Evolutionary conservation across 2,888 invertebrate species (phyloP).

Genomic region (Perithous albicinctus): DNA sequence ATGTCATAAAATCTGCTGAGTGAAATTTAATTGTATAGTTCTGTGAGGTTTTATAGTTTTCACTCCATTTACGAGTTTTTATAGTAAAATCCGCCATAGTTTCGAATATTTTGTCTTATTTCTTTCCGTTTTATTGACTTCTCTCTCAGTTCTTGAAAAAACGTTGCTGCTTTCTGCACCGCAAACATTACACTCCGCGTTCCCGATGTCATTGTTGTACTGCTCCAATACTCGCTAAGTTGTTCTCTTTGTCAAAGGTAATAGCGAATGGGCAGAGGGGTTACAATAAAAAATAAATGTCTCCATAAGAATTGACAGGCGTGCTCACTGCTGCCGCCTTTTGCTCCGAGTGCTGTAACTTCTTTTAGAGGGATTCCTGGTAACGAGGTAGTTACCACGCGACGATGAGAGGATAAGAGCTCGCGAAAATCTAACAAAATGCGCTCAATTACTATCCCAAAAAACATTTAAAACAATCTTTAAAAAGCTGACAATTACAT

Average conservation of each 20-base stretch:
- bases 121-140: neutral
- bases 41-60: too few species aligned
- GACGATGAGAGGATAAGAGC: slow-evolving; percentile 27
- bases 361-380: slow-evolving; percentile 7
- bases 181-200: neutral
- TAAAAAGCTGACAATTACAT: too few species aligned
- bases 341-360: slow-evolving; percentile 10
- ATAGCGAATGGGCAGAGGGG: slow-evolving; percentile 24
- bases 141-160: neutral
- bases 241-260: slow-evolving; percentile 16
- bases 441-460: too few species aligned
- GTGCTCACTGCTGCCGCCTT: slow-evolving; percentile 19
- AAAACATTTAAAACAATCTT: too few species aligned
- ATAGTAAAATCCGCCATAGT: too few species aligned
- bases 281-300: slow-evolving; percentile 27
- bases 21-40: too few species aligned
- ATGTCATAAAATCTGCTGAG: too few species aligned
- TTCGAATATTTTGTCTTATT: neutral
- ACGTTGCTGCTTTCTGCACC: neutral
- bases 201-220: neutral
- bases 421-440: too few species aligned
- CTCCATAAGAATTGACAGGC: slow-evolving; percentile 29
- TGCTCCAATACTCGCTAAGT: neutral
- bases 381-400: slow-evolving; percentile 8
- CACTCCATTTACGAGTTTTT: too few species aligned